Base-by-base conservation (phyloP, 1,140 invertebrate genomes). In the Tetraneura akinire region DNA sequence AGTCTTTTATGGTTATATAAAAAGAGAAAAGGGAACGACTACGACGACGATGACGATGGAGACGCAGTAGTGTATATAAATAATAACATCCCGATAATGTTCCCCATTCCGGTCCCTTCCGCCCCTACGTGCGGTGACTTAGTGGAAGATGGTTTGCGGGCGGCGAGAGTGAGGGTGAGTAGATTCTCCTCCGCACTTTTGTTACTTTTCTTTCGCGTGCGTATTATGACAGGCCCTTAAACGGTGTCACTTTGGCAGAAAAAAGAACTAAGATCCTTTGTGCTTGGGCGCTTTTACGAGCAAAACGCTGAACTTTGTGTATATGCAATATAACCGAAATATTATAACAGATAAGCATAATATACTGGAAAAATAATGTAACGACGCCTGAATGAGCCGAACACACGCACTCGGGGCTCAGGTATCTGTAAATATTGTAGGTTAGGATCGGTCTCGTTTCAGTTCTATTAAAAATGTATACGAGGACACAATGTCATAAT, bases 41-140 rank as follows among this genome's bases (percentile, higher is more conserved):
- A 70, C 11, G 62, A 57, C 62, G 62, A 42, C n/a, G 60, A 10
- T 45, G 73, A 76, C 74, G 62, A n/a, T n/a, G n/a, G n/a, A n/a
- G n/a, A n/a, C n/a, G n/a, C n/a, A n/a, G n/a, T 55, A 60, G 55
- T 78, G 74, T 78, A 78, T 78, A 78, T 78, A 62, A 78, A 78
- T 78, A 78, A 78, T 78, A 78, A 78, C 53, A 62, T 78, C 74
- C 74, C 74, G 74, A 78, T 78, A 78, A 78, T 78, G 74, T 78
- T 37, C 37, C 74, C 32, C 45, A 42, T 49, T 68, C 66, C 73
- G 21, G 37, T 55, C n/a, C n/a, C n/a, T 10, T 8, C 21, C n/a
- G 14, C 32, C 8, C 3, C n/a, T n/a, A 0, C 37, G 1, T 18
- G 8, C 55, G 42, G 71, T 47, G 13, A 10, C 23, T 23, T 29